Conservation (phyloP, 1,140 invertebrate genomes). For the Hypsibius dujardini region DNA sequence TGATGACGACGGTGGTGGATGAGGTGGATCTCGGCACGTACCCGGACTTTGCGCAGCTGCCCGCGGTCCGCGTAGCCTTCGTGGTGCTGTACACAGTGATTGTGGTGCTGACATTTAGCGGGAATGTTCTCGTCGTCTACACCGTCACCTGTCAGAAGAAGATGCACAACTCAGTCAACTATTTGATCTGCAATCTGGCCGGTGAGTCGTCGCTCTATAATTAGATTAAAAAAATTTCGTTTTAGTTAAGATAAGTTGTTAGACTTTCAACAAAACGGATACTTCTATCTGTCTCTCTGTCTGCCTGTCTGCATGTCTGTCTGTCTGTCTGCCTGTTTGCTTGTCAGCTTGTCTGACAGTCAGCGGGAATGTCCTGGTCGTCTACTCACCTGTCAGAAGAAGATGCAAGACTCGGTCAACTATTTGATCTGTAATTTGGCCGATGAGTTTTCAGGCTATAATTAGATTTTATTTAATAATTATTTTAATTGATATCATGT, state of each 20-base stretch:
- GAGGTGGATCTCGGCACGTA: slow-evolving; percentile 18
- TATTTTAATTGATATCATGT: too few species aligned
- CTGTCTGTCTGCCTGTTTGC: too few species aligned
- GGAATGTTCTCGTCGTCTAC: slow-evolving; percentile 30
- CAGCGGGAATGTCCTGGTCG: slow-evolving; percentile 30
- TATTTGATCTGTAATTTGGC: slow-evolving; percentile 39
- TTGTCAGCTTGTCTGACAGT: slow-evolving; percentile 27
- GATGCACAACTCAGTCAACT: slow-evolving; percentile 39
- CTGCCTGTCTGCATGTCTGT: too few species aligned
- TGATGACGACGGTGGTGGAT: too few species aligned
- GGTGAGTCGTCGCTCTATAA: slow-evolving; percentile 22
- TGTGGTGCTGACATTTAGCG: slow-evolving; percentile 31
- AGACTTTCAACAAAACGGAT: too few species aligned
- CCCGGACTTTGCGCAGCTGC: slow-evolving; percentile 28
- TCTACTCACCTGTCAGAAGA: slow-evolving; percentile 29
- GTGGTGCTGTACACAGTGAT: slow-evolving; percentile 31
- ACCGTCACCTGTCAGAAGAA: slow-evolving; percentile 31
- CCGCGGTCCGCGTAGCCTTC: slow-evolving; percentile 26
- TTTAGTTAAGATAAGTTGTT: too few species aligned
- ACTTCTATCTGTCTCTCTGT: too few species aligned
- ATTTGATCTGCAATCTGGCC: slow-evolving; percentile 38
- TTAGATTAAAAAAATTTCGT: too few species aligned
- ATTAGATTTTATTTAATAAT: too few species aligned
- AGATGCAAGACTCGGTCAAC: slow-evolving; percentile 39
- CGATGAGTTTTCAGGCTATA: slow-evolving; percentile 21